Evolutionary conservation across 2,888 invertebrate genomes (phyloP), one percentile per base, ranked within the genome.

Genomic region (Drosophila barbarae): DNA sequence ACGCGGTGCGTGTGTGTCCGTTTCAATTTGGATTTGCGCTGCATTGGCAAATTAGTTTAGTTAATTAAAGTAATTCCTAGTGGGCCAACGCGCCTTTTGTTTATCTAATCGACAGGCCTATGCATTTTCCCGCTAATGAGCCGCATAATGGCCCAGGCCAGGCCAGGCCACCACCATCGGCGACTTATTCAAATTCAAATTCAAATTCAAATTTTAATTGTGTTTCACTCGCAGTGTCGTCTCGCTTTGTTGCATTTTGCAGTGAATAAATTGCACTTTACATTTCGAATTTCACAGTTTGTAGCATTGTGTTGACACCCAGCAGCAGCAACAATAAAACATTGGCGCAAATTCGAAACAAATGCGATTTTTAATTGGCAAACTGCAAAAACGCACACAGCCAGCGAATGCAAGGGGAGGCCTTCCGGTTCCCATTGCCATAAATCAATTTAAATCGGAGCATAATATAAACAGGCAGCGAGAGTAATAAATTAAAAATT

Each of bases 331-430:
- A 56, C 52, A 51, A 75, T 73, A 52, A 53, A 67, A 52, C 69
- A 83, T 71, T 61, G 55, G 42, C 76, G 51, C 50, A 46, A 79
- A 79, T 76, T 67, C 66, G 69, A 77, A 79, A 78, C 77, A 81
- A 83, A 56, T 77, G 56, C 67, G 47, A 65, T 65, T 75, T 84
- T 78, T 77, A 80, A 84, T 80, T 80, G 79, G 75, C 80, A 80
- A 79, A 78, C 71, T 50, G 56, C 28, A 18, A 18, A 58, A 38
- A 34, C 38, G 32, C 30, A 41, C 18, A 47, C 10, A 59, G 9
- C 36, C 21, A 15, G 44, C 38, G 23, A 49, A 8, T 39, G 55
- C 60, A 30, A 49, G 77, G 39, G 51, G 39, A 56, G 28, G 10
- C 35, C 36, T 54, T 36, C 36, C 55, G 46, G 46, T 21, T 36